A percentile compares a stretch with the other conserved stretches of the same genome.
Conservation (phyloP, 2,797 vertebrate species). For the Perodicticus potto region DNA sequence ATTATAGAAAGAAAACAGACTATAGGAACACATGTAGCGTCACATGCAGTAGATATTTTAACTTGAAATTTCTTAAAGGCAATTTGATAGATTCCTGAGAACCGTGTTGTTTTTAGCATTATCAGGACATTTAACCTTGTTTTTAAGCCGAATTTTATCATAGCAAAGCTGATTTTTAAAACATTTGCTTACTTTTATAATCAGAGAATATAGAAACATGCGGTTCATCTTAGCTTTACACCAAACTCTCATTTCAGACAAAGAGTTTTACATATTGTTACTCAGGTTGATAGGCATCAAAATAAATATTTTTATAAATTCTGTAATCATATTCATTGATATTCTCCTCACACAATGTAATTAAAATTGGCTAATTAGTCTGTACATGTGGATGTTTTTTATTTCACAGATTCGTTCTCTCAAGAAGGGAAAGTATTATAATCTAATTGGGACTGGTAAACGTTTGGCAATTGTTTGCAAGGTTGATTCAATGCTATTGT, state of each 20-base stretch:
- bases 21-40: background rate
- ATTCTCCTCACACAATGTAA: background rate
- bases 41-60: background rate
- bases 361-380: background rate
- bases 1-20: background rate
- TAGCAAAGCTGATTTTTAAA: background rate
- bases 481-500: background rate
- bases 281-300: background rate
- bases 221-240: background rate
- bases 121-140: constrained; percentile 47
- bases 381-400: background rate
- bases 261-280: background rate
- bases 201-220: background rate
- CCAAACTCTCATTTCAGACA: background rate
- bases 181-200: background rate
- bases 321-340: background rate
- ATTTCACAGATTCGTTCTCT: constrained; percentile 11
- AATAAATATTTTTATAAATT: background rate
- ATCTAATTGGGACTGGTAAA: background rate
- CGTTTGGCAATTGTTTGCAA: background rate
- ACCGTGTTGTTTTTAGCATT: constrained; percentile 55
- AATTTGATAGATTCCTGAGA: background rate
- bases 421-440: background rate
- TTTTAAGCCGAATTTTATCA: constrained; percentile 21
- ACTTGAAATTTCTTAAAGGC: constrained; percentile 61